Evolutionary conservation across 2,888 invertebrate species (phyloP).

Genomic region (Cybosia mesomella): DNA sequence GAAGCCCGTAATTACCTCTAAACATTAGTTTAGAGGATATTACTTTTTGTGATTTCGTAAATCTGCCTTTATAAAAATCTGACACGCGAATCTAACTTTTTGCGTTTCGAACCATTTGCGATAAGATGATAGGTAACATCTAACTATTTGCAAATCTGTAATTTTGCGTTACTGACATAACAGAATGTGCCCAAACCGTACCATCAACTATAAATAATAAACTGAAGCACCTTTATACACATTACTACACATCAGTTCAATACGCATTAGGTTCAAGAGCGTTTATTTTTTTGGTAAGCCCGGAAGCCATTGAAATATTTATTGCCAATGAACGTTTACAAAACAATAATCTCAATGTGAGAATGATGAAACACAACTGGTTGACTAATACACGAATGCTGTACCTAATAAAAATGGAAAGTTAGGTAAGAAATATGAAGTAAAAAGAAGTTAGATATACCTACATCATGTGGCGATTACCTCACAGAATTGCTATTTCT

Average conservation of each 20-base stretch:
- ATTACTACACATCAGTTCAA: neutral
- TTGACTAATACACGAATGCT: neutral
- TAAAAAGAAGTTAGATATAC: neutral
- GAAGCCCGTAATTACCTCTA: no score
- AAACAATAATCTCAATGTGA: conserved; percentile 30
- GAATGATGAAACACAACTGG: conserved; percentile 48
- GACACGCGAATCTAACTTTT: neutral
- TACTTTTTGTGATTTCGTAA: neutral
- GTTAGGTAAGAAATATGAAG: neutral
- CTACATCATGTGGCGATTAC: neutral
- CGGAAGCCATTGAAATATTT: conserved; percentile 46
- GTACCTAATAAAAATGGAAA: neutral
- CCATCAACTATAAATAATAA: neutral
- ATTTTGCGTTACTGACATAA: neutral
- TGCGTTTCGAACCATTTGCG: no score
- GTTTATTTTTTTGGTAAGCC: conserved; percentile 43
- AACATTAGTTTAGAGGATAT: no score
- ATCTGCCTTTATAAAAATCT: neutral
- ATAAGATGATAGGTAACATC: no score
- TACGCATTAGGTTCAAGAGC: conserved; percentile 32
- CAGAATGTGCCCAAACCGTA: neutral
- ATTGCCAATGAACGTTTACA: conserved; percentile 44
- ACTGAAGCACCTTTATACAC: neutral
- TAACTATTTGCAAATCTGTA: no score
- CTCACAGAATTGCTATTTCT: neutral